Conservation (phyloP, 2,113 vertebrate genomes). For the Sapayoa aenigma region DNA sequence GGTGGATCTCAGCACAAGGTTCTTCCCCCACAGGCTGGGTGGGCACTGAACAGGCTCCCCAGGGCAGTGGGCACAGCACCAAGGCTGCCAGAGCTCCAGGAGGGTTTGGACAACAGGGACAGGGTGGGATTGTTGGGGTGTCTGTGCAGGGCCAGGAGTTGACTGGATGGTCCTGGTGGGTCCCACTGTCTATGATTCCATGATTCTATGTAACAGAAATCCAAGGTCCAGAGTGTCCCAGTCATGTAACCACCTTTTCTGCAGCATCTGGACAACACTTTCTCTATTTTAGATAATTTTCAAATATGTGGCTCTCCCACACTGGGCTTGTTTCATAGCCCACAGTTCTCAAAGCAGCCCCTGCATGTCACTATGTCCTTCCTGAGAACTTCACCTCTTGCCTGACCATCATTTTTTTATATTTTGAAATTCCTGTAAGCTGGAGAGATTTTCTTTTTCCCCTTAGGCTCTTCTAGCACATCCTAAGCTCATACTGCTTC, state of each 20-base stretch:
- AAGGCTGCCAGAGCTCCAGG: too few relatives aligned
- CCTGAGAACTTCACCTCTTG: neutral
- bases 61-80: too few relatives aligned
- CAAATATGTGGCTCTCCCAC: fast-evolving
- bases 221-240: neutral
- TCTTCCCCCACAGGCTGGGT: too few relatives aligned
- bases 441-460: neutral
- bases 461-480: too few relatives aligned
- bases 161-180: fast-evolving
- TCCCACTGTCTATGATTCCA: neutral
- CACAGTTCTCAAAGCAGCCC: neutral
- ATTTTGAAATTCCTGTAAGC: neutral
- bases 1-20: neutral
- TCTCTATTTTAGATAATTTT: neutral
- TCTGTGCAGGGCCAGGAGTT: neutral
- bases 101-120: too few relatives aligned
- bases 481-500: too few relatives aligned
- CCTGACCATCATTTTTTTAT: neutral
- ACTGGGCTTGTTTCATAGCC: neutral
- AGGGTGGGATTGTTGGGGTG: too few relatives aligned
- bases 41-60: neutral
- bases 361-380: neutral
- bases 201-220: neutral
- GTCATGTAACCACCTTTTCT: neutral
- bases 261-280: neutral